Evolutionary conservation across 2,888 invertebrate genomes (phyloP), one percentile per base, ranked within the genome.

Genomic region (Pollenia griseotomentosa): DNA sequence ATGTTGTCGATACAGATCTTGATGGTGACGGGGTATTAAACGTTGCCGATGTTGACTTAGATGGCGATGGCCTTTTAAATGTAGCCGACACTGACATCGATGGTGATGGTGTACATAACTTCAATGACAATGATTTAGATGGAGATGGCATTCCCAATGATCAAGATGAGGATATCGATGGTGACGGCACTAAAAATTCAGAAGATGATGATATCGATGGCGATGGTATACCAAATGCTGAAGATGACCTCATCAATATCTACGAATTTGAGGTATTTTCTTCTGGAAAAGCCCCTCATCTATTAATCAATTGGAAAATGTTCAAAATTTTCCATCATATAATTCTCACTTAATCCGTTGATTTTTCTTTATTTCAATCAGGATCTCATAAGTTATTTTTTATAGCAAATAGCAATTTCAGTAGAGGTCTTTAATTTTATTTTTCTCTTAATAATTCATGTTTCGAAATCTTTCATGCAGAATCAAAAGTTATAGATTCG

Each of bases 1-100:
- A 92, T 89, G 89, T 95, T 89, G 94, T 95, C 81, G 92, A 90
- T 94, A 89, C 90, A 73, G 92, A 92, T 66, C 90, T 92, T 12
- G 92, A 95, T 89, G 93, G 94, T 77, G 95, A 94, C 90, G 92
- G 92, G 57, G 90, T 92, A 94, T 93, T 88, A 90, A 94, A 89
- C 89, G 90, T 90, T 23, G 89, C 92, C 71, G 91, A 91, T 59
- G 89, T 89, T 66, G 92, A 92, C 63, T 89, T 92, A 44, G 91
- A 91, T 75, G 90, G 90, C 65, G 95, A 94, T 90, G 89, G 89
- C 3, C 77, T 88, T 93, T 93, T 70, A 90, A 94, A 86, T 75
- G 83, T 87, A 46, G 89, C 90, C 11, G 88, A 89, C 12, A 77
- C 80, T 6, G 90, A 90, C 70, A 89, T 90, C 51, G 89, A 89